Conservation (phyloP, 2,113 vertebrate species). For the Vidua macroura region DNA sequence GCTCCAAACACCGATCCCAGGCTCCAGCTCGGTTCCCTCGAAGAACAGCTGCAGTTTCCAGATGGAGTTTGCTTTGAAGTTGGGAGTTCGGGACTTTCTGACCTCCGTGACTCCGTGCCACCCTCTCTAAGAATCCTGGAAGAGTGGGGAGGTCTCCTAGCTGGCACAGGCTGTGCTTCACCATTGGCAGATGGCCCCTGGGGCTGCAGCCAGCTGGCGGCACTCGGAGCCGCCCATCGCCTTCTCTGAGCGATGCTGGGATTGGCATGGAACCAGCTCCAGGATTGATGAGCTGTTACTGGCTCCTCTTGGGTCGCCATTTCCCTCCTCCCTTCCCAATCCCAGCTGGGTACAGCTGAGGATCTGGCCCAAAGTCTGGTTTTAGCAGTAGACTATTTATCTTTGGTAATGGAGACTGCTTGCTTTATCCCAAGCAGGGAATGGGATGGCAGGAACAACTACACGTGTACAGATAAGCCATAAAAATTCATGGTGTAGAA, state of each 20-base stretch:
- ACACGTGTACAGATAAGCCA: background rate
- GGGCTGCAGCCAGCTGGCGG: slow-evolving; percentile 31
- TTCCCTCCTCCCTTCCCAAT: background rate
- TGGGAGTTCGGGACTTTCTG: background rate
- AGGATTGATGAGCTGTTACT: slow-evolving; percentile 53
- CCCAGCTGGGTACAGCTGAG: slow-evolving; percentile 58
- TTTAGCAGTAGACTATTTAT: background rate
- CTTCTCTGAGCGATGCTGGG: background rate
- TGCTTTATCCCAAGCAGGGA: background rate
- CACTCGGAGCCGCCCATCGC: background rate
- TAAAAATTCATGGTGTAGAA: slow-evolving; percentile 14
- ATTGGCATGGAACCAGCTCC: slow-evolving; percentile 11
- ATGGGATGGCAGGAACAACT: background rate
- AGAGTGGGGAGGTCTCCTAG: background rate
- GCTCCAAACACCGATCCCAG: background rate
- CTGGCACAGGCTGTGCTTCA: background rate
- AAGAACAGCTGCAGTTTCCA: slow-evolving; percentile 30
- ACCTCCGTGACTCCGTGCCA: background rate
- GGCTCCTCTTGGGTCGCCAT: slow-evolving; percentile 1
- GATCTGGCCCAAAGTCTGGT: slow-evolving; percentile 1
- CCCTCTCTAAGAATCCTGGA: background rate
- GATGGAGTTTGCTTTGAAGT: slow-evolving; percentile 38
- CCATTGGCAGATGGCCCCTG: background rate
- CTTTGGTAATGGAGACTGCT: background rate
- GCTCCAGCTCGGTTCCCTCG: background rate